Evolutionary conservation across 2,797 vertebrate species (phyloP).

Genomic region (Poecilia picta): DNA sequence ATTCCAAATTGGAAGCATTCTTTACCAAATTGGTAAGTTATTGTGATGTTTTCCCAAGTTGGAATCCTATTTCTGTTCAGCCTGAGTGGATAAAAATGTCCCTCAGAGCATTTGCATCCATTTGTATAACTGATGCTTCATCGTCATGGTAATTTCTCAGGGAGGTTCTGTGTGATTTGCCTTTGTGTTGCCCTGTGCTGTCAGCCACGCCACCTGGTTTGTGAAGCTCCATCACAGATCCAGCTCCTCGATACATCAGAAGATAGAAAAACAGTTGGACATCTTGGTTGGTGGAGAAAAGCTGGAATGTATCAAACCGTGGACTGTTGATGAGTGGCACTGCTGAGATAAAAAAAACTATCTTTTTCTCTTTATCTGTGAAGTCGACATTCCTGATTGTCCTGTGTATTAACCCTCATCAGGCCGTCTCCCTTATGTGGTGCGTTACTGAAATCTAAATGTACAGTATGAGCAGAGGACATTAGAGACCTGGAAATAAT

Average conservation of each 20-base stretch:
- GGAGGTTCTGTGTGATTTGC: constrained; percentile 59
- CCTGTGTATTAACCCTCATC: constrained; percentile 62
- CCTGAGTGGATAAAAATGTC: constrained; percentile 27
- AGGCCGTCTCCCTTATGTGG: constrained; percentile 21
- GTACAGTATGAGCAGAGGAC: constrained; percentile 41
- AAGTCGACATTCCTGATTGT: constrained; percentile 39
- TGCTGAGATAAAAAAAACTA: constrained; percentile 6
- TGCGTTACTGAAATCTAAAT: constrained; percentile 35
- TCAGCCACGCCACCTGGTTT: constrained; percentile 23
- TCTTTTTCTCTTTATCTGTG: constrained; percentile 20
- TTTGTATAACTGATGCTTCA: constrained; percentile 52
- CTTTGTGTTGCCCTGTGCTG: constrained; percentile 35
- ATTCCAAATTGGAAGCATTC: constrained; percentile 99
- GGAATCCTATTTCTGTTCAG: constrained; percentile 79
- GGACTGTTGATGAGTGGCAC: constrained; percentile 18
- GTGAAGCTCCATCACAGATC: constrained; percentile 5
- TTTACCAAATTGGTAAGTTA: constrained; percentile 99
- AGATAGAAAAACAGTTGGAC: constrained; percentile 2
- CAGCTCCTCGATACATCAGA: constrained; percentile 6
- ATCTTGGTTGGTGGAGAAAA: constrained; percentile 16
- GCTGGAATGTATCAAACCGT: constrained; percentile 47
- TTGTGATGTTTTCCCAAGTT: constrained; percentile 88
- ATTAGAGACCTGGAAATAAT: constrained; percentile 61
- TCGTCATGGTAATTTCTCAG: constrained; percentile 71
- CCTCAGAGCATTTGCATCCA: constrained; percentile 43